Evolutionary conservation across 1,140 invertebrate species (phyloP).

Genomic region (Cotesia vestalis): DNA sequence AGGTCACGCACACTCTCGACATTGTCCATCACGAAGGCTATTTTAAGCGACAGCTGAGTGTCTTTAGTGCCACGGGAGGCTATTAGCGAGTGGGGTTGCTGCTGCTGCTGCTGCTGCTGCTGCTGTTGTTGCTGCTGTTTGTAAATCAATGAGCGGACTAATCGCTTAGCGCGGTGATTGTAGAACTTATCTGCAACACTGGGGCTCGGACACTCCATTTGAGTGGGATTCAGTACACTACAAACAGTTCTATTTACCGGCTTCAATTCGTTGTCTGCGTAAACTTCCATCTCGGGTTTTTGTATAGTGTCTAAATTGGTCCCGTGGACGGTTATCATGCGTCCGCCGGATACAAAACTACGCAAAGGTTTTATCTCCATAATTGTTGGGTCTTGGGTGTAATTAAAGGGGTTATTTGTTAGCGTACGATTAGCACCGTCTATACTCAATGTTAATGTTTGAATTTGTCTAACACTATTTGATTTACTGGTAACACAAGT

Average conservation of each 20-base stretch:
- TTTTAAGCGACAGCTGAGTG: conserved; percentile 73
- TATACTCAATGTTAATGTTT: conserved; percentile 78
- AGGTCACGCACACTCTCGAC: conserved; percentile 88
- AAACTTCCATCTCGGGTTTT: conserved; percentile 88
- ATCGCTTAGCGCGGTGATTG: conserved; percentile 34
- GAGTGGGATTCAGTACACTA: conserved; percentile 83
- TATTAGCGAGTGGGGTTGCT: conserved; percentile 43
- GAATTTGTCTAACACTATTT: conserved; percentile 68
- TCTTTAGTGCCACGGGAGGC: conserved; percentile 56
- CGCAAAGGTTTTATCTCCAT: conserved; percentile 89
- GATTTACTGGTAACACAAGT: conserved; percentile 86
- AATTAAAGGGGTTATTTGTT: conserved; percentile 79
- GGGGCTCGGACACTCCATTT: conserved; percentile 96
- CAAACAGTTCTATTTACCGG: conserved; percentile 86
- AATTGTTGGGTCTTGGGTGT: conserved; percentile 92
- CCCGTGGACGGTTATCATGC: conserved; percentile 92
- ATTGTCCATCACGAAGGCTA: conserved; percentile 96
- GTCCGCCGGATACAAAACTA: conserved; percentile 90
- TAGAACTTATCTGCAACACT: conserved; percentile 66
- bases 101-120: conserved; percentile 6
- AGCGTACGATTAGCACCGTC: conserved; percentile 84
- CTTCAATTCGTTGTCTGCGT: conserved; percentile 73
- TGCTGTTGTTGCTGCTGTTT: conserved; percentile 2
- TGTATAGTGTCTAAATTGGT: conserved; percentile 91
- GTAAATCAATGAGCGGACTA: conserved; percentile 45